Conservation (phyloP, 2,888 invertebrate genomes). For the Agrotis ipsilon region DNA sequence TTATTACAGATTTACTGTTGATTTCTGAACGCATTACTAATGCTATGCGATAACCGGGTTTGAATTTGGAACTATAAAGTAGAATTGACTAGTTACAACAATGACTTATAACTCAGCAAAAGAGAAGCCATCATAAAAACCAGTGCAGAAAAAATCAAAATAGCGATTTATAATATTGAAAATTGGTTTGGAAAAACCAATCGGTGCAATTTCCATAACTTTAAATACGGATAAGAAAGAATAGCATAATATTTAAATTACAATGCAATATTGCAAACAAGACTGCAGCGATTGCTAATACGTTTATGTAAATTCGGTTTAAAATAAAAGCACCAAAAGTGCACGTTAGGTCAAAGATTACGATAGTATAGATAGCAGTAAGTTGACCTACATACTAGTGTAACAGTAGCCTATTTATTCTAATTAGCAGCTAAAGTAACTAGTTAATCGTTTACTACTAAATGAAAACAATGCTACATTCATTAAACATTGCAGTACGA, state of each 20-base stretch:
- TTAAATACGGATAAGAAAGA: conserved; percentile 48
- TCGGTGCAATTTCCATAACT: conserved; percentile 38
- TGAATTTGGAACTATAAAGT: background rate
- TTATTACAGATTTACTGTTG: background rate
- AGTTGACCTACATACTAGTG: conserved; percentile 16
- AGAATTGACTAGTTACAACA: background rate
- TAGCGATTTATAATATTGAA: conserved; percentile 21
- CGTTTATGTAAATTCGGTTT: conserved; percentile 34
- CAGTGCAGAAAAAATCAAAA: background rate
- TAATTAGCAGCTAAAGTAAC: conserved; percentile 6
- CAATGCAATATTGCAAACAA: conserved; percentile 31
- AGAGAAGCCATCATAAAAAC: background rate
- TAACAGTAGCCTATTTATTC: conserved; percentile 12
- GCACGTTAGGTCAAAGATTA: conserved; percentile 21
- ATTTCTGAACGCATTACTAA: background rate
- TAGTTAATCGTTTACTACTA: conserved; percentile 8
- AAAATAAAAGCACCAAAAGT: conserved; percentile 30
- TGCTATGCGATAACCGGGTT: background rate
- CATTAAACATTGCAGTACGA: conserved; percentile 24
- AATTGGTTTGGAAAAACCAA: conserved; percentile 22
- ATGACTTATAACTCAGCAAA: background rate
- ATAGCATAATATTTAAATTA: conserved; percentile 35
- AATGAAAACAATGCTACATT: conserved; percentile 27
- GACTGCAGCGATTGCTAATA: conserved; percentile 23
- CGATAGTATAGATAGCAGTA: conserved; percentile 4